Percentiles rank a stretch among this genome's conserved stretches.
Evolutionary conservation across 2,113 vertebrate genomes (phyloP).

Genomic region (Tenrec ecaudatus): DNA sequence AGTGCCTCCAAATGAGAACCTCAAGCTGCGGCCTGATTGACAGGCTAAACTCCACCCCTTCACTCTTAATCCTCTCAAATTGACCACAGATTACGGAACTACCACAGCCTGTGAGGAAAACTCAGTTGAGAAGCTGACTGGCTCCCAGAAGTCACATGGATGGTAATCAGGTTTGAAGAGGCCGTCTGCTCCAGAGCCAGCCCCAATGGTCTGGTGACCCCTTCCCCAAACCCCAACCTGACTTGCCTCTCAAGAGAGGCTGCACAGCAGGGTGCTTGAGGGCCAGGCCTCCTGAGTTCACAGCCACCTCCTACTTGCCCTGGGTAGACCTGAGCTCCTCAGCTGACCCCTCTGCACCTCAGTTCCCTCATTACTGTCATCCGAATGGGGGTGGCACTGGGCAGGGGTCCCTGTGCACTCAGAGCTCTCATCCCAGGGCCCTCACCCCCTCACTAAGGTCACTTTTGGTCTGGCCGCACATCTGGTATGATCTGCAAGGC

Average conservation of each 20-base stretch:
- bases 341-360: background rate
- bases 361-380: background rate
- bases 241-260: accelerated
- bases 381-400: too few relatives aligned
- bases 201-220: background rate
- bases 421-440: background rate
- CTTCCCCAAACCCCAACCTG: background rate
- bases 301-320: background rate
- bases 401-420: background rate
- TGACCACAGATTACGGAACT: too few relatives aligned
- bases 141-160: background rate
- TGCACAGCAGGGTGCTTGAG: background rate
- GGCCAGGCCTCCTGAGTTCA: background rate
- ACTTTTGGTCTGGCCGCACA: background rate
- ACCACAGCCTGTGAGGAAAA: background rate
- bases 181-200: background rate
- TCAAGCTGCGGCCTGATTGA: too few relatives aligned
- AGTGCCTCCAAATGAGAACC: too few relatives aligned
- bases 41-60: too few relatives aligned
- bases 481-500: background rate
- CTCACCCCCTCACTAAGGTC: background rate
- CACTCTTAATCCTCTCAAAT: too few relatives aligned
- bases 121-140: background rate
- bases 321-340: background rate
- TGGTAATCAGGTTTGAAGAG: background rate